Base-by-base conservation (phyloP, 2,888 invertebrate species). In the Nephrotoma guestfalica region DNA sequence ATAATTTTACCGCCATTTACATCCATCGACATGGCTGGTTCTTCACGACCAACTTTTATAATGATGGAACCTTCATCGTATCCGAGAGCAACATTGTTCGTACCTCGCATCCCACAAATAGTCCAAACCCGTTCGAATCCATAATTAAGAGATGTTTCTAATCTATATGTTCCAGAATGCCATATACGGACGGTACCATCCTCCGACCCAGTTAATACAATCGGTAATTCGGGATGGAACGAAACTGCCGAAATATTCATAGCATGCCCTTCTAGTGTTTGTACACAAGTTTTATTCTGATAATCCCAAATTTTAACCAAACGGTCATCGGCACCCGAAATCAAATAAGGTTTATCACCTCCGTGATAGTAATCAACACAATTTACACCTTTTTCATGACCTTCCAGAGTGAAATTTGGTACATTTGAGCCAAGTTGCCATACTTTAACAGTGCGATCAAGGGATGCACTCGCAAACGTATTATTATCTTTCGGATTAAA, bases 401-500 rank as follows among this genome's bases (percentile, higher is more conserved):
- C 99, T 90, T 99, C 99, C 42, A 99, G 92, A 0, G 99, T 99
- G 92, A 99, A 99, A 92, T 99, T 99, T 0, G 99, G 97, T 15
- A 96, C 96, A n/a, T 96, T 95, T 0, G 99, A 98, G 0, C 99
- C 99, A 85, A 99, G 93, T 90, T 99, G 99, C 99, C 99, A 99
- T 0, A 98, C 96, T 94, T 99, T 99, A 41, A 99, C 95, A 0
- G 98, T 99, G 88, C 98, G 95, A 92, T 99, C 99, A 71, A 99
- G 93, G 83, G 99, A 99, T n/a, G 99, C 99, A 89, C 98, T 98
- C 13, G 99, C 99, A 92, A 99, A 99, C 57, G 99, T 99, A 92
- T 99, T 99, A 92, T 99, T 99, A 91, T 99, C 99, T 91, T 99
- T 99, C 0, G 99, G 99, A 92, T 99, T 99, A 90, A 99, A 97